phyloP scores from a whole-genome alignment of 2,888 invertebrate genomes.

The Balanococcus diminutus region DNA sequence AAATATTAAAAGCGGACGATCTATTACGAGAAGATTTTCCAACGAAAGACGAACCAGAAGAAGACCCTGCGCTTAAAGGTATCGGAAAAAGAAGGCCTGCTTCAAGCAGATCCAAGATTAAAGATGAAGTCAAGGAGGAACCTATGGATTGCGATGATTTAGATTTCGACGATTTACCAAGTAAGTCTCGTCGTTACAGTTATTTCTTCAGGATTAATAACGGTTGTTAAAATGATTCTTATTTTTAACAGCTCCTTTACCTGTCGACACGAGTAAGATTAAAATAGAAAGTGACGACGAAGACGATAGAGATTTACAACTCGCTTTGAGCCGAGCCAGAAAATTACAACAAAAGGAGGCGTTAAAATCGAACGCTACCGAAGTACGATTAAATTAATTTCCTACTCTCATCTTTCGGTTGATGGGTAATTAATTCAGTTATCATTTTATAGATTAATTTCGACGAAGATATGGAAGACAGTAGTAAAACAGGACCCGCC shows the following conservation, averaged over 20 bases:
- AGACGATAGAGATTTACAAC: slow-evolving; percentile 71
- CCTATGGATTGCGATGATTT: slow-evolving; percentile 65
- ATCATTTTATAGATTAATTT: not conserved
- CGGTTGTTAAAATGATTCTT: not conserved
- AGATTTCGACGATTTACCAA: slow-evolving; percentile 70
- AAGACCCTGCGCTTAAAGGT: slow-evolving; percentile 55
- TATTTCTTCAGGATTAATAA: not conserved
- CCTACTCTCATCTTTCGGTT: not conserved
- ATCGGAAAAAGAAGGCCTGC: slow-evolving; percentile 58
- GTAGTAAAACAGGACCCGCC: not conserved
- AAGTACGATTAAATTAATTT: not conserved
- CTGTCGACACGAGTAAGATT: slow-evolving; percentile 24
- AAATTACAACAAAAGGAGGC: slow-evolving; percentile 69
- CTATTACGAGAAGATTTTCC: slow-evolving; percentile 61
- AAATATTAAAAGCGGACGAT: slow-evolving; percentile 75
- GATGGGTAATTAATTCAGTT: not conserved
- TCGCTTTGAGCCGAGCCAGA: slow-evolving; percentile 75
- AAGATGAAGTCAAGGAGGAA: slow-evolving; percentile 62
- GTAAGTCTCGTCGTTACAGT: slow-evolving; percentile 56
- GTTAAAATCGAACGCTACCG: slow-evolving; percentile 58
- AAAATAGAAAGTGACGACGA: slow-evolving; percentile 66
- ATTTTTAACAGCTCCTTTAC: slow-evolving; percentile 3
- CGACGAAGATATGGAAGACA: slow-evolving; percentile 15
- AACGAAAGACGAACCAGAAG: slow-evolving; percentile 52
- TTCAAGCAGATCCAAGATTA: not conserved